phyloP scores from a whole-genome alignment of 1,140 invertebrate genomes.

The Drosophila varians region DNA sequence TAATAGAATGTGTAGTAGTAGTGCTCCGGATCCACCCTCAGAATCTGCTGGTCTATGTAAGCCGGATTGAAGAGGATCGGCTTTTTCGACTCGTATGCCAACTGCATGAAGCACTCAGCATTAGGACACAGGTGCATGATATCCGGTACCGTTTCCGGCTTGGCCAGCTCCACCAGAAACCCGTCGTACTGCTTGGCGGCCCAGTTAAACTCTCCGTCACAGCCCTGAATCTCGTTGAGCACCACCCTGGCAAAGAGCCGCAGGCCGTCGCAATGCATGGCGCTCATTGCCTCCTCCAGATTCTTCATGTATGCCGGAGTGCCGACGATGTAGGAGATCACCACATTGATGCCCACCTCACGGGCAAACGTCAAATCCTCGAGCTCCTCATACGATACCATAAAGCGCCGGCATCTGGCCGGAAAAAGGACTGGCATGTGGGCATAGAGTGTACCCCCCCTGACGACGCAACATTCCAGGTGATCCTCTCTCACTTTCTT shows the following conservation, averaged over 20 bases:
- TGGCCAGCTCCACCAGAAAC: conserved; percentile 58
- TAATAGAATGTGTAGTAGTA: conserved; percentile 67
- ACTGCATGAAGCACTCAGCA: conserved; percentile 59
- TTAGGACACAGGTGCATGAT: conserved; percentile 63
- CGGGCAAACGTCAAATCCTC: conserved; percentile 75
- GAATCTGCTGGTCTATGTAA: conserved; percentile 39
- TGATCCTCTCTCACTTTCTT: conserved; percentile 13
- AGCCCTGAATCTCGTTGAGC: conserved; percentile 65
- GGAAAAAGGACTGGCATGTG: conserved; percentile 71
- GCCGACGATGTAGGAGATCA: conserved; percentile 62
- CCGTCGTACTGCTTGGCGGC: conserved; percentile 67
- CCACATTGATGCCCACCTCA: conserved; percentile 69
- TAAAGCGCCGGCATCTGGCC: conserved; percentile 41
- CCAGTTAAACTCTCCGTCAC: conserved; percentile 63
- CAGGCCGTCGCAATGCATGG: conserved; percentile 58
- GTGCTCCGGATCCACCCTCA: conserved; percentile 58
- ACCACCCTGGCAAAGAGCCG: conserved; percentile 61
- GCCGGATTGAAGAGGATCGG: conserved; percentile 63
- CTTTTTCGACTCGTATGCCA: conserved; percentile 55
- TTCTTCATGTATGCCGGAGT: conserved; percentile 53
- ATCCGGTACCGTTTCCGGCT: conserved; percentile 20
- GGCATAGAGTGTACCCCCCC: conserved; percentile 42
- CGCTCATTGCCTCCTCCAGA: conserved; percentile 38
- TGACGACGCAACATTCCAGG: conserved; percentile 57
- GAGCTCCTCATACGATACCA: conserved; percentile 69